These are phyloP conservation scores for Agrypnus murinus DNA, from an alignment of 2,888 invertebrate species.

Conservation along the genomic window DNA sequence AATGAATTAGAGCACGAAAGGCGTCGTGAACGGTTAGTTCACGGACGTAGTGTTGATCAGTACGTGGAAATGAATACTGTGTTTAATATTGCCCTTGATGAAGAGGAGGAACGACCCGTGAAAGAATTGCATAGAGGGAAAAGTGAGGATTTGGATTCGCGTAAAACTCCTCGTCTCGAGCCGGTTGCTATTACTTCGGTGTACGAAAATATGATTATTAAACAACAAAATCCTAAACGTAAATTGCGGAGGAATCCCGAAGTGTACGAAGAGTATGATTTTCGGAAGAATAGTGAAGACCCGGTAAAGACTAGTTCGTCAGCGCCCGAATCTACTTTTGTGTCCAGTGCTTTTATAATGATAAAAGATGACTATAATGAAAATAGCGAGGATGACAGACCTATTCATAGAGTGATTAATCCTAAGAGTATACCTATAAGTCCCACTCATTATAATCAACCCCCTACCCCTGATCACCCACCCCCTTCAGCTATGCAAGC, in stretches of 20 bases:
- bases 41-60: constrained; percentile 85
- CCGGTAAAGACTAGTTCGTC: constrained; percentile 64
- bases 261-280: constrained; percentile 78
- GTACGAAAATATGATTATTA: constrained; percentile 82
- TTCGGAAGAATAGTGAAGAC: constrained; percentile 67
- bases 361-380: constrained; percentile 67
- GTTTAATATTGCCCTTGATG: constrained; percentile 70
- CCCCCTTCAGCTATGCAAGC: constrained; percentile 94
- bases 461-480: constrained; percentile 95
- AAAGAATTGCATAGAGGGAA: constrained; percentile 70
- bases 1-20: constrained; percentile 77
- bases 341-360: constrained; percentile 75
- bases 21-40: constrained; percentile 74
- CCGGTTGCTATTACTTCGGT: constrained; percentile 84
- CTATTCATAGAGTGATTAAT: constrained; percentile 51
- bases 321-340: constrained; percentile 71
- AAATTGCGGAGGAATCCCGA: constrained; percentile 79
- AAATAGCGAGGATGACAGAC: constrained; percentile 49
- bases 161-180: constrained; percentile 73
- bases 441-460: constrained; percentile 92
- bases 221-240: constrained; percentile 82
- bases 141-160: constrained; percentile 69
- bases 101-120: constrained; percentile 63
- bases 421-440: constrained; percentile 79
- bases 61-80: constrained; percentile 84